Evolutionary conservation across 2,797 vertebrate genomes (phyloP).

Genomic region (Acropternis orthonyx): DNA sequence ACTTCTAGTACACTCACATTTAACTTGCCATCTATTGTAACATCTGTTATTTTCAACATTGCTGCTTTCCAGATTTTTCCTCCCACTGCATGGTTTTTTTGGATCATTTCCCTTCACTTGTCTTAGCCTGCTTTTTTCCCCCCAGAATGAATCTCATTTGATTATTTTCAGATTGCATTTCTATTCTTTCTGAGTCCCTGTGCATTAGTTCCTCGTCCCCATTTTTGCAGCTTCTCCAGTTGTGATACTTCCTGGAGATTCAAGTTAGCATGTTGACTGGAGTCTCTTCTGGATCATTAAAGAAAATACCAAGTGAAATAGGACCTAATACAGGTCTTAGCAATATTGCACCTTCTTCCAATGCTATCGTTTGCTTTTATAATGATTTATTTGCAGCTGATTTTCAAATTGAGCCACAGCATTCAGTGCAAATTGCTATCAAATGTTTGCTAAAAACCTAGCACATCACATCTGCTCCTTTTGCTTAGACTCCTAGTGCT

Average conservation of each 20-base stretch:
- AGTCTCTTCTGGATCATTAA: slow-evolving; percentile 32
- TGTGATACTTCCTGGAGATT: neutral
- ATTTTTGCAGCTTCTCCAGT: slow-evolving; percentile 17
- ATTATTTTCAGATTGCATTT: slow-evolving; percentile 53
- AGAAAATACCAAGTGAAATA: slow-evolving; percentile 31
- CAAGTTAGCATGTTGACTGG: slow-evolving; percentile 2
- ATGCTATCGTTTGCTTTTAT: slow-evolving; percentile 17
- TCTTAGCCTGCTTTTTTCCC: slow-evolving; percentile 27
- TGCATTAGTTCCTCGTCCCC: slow-evolving; percentile 10
- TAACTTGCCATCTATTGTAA: neutral
- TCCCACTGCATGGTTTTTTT: slow-evolving; percentile 30
- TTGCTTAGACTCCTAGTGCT: neutral
- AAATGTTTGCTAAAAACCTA: slow-evolving; percentile 59
- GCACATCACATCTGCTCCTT: slow-evolving; percentile 41
- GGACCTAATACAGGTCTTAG: neutral
- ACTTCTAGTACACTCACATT: neutral
- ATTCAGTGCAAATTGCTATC: slow-evolving; percentile 44
- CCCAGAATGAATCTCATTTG: slow-evolving; percentile 1
- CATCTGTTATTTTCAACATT: slow-evolving; percentile 39
- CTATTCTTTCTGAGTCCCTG: slow-evolving; percentile 11
- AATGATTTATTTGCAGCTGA: slow-evolving; percentile 28
- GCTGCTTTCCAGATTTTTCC: neutral
- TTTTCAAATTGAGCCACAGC: slow-evolving; percentile 7
- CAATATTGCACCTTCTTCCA: slow-evolving; percentile 4
- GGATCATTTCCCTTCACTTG: slow-evolving; percentile 40